Evolutionary conservation across 2,797 vertebrate genomes (phyloP).

Genomic region (Coregonus sp.): DNA sequence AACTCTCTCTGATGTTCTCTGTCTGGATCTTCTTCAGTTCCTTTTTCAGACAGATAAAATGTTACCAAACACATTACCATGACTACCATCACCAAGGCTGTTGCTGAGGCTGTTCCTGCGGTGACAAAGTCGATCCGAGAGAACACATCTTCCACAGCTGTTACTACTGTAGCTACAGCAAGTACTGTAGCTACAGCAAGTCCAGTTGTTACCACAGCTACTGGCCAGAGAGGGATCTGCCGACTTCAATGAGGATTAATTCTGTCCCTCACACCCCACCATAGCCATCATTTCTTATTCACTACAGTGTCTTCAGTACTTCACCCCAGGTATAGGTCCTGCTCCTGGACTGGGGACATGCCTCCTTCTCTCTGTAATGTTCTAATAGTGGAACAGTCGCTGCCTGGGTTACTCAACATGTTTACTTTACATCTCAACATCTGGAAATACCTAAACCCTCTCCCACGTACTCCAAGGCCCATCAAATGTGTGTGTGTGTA

Average conservation of each 20-base stretch:
- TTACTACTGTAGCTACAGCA: too few species aligned
- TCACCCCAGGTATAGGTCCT: not conserved
- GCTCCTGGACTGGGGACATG: not conserved
- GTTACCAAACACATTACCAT: not conserved
- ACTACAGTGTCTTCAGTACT: not conserved
- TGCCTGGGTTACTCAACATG: too few species aligned
- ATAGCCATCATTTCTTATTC: not conserved
- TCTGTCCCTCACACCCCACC: not conserved
- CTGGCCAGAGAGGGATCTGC: not conserved
- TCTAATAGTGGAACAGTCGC: not conserved
- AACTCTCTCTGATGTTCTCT: not conserved
- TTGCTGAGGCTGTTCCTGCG: not conserved
- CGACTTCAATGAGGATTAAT: not conserved
- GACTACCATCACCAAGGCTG: not conserved
- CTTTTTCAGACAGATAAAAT: not conserved
- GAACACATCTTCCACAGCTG: not conserved
- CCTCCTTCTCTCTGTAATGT: not conserved
- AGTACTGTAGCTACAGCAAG: not conserved
- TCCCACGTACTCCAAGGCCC: not conserved
- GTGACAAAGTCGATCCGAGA: not conserved
- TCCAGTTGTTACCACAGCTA: not conserved
- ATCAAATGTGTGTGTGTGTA: not conserved
- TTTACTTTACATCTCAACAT: not conserved
- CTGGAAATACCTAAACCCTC: not conserved
- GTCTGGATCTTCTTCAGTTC: not conserved